Percentiles rank a stretch among this genome's conserved stretches.
Evolutionary conservation across 2,113 vertebrate genomes (phyloP).

Genomic region (Riparia riparia): DNA sequence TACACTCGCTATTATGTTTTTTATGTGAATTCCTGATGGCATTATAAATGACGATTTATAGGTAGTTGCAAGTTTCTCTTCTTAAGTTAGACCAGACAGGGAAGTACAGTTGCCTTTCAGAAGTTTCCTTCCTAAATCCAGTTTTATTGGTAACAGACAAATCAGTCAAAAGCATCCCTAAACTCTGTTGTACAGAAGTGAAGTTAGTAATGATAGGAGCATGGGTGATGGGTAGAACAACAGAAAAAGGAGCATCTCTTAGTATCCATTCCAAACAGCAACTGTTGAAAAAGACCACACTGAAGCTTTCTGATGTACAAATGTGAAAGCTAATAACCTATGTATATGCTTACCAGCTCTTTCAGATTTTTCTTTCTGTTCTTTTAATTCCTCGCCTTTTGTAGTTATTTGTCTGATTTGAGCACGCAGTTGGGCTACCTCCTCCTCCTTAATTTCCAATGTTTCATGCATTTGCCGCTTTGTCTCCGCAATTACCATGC

Average conservation of each 20-base stretch:
- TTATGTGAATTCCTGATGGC: background rate
- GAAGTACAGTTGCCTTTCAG: background rate
- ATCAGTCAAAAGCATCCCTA: background rate
- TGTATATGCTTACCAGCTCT: constrained; percentile 84
- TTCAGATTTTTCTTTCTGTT: constrained; percentile 95
- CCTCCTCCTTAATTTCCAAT: constrained; percentile 95
- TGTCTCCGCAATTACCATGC: constrained; percentile 97
- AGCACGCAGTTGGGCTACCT: constrained; percentile 87
- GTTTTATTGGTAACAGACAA: background rate
- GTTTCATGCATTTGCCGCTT: constrained; percentile 98
- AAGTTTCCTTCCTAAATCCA: background rate
- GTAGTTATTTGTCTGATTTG: constrained; percentile 82
- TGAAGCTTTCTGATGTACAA: background rate
- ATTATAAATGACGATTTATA: background rate
- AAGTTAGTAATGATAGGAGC: background rate
- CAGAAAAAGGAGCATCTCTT: background rate
- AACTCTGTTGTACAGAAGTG: background rate
- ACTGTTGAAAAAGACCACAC: background rate
- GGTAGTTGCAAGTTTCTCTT: background rate
- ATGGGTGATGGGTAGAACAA: background rate
- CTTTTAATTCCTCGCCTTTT: constrained; percentile 88
- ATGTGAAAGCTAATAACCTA: background rate
- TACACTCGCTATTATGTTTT: background rate
- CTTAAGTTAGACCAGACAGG: background rate
- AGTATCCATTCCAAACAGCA: background rate